A percentile compares a stretch with the other conserved stretches of the same genome.
Conservation (phyloP, 2,797 vertebrate genomes). For the Manis javanica region DNA sequence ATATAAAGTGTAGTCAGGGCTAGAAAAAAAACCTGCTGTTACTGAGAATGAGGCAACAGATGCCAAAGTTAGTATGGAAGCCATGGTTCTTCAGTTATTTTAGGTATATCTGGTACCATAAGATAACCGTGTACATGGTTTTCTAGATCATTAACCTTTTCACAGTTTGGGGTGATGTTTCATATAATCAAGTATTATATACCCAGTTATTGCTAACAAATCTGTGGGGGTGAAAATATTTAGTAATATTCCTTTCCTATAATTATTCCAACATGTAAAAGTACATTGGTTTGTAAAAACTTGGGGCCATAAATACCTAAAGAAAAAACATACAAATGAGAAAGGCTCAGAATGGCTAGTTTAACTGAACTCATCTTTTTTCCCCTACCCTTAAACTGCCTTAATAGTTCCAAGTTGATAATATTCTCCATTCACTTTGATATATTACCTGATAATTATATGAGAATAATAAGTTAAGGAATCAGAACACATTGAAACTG, state of each 20-base stretch:
- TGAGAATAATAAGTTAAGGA: not conserved
- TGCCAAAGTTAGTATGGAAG: not conserved
- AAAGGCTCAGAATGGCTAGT: not conserved
- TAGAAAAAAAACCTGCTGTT: not conserved
- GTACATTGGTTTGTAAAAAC: not conserved
- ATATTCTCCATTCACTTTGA: not conserved
- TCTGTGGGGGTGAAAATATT: not conserved
- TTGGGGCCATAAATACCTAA: conserved; percentile 12
- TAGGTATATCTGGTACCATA: not conserved
- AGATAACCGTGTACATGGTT: not conserved
- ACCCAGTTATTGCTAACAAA: not conserved
- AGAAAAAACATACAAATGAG: not conserved
- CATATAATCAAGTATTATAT: not conserved
- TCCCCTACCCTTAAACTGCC: not conserved
- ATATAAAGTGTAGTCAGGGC: not conserved
- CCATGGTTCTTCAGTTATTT: not conserved
- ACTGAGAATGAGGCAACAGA: not conserved
- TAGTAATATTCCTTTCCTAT: not conserved
- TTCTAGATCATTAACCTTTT: not conserved
- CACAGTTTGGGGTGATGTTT: not conserved
- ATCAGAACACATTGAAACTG: not conserved
- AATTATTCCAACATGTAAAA: not conserved
- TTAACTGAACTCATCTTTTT: not conserved
- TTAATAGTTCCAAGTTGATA: not conserved
- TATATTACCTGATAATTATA: not conserved